Evolutionary conservation across 2,797 vertebrate species (phyloP).

Genomic region (Hyperoplus lanceolatus): DNA sequence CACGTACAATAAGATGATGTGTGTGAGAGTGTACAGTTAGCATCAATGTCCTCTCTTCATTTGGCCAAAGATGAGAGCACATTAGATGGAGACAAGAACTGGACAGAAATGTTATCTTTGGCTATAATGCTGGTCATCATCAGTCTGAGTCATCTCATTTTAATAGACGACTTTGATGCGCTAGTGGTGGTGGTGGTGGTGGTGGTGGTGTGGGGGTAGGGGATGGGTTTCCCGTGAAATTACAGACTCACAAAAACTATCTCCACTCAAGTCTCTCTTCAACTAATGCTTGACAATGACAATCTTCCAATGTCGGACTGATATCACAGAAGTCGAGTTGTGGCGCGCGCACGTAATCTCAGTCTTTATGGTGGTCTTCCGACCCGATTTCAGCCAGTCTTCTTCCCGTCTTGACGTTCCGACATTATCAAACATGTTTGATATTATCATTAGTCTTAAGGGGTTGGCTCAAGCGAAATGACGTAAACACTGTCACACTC

Average conservation of each 20-base stretch:
- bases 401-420: too few relatives aligned
- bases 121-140: constrained; percentile 67
- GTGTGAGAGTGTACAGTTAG: not conserved
- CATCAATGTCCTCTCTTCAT: constrained; percentile 8
- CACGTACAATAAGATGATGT: constrained; percentile 3
- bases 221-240: constrained; percentile 52
- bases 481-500: too few relatives aligned
- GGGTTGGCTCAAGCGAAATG: too few relatives aligned
- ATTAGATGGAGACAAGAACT: constrained; percentile 27
- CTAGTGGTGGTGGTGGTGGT: constrained; percentile 29
- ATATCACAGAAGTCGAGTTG: too few relatives aligned
- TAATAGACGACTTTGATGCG: constrained; percentile 79
- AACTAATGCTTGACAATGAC: constrained; percentile 1
- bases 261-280: constrained; percentile 19
- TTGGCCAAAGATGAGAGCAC: constrained; percentile 29
- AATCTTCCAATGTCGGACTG: too few relatives aligned
- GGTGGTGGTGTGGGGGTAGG: not conserved
- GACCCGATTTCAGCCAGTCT: too few relatives aligned
- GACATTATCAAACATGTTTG: too few relatives aligned
- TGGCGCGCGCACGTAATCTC: too few relatives aligned
- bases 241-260: not conserved
- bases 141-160: constrained; percentile 79
- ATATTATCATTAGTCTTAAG: too few relatives aligned
- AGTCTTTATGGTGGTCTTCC: too few relatives aligned
- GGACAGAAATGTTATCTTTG: constrained; percentile 59